These are phyloP conservation scores for Macrophya alboannulata DNA, from an alignment of 2,888 invertebrate genomes.

Conservation along the genomic window DNA sequence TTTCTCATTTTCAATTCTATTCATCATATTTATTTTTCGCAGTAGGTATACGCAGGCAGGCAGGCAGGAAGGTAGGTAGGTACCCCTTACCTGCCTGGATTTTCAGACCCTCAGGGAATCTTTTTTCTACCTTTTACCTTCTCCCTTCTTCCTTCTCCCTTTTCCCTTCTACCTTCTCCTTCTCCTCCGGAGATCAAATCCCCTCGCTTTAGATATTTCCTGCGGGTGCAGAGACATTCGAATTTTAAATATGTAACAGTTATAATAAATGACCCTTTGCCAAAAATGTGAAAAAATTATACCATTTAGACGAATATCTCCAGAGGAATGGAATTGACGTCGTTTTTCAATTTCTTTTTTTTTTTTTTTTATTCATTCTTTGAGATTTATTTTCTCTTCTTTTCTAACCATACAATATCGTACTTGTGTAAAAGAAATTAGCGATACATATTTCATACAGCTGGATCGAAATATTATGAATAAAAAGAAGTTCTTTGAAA, in stretches of 20 bases:
- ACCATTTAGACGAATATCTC: no score
- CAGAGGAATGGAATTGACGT: no score
- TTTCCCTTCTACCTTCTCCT: neutral
- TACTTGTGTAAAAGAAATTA: no score
- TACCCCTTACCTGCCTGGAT: no score
- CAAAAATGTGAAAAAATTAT: no score
- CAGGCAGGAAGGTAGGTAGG: no score
- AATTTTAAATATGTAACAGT: neutral
- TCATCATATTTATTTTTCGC: slow-evolving; percentile 13
- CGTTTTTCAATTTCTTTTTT: neutral
- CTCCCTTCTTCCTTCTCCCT: neutral
- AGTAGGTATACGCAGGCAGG: neutral
- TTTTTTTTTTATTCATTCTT: neutral
- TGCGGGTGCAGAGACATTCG: neutral
- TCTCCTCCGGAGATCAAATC: neutral
- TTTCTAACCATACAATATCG: no score
- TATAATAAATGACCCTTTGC: no score
- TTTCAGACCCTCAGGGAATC: neutral
- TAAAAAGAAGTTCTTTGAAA: no score
- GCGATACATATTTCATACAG: no score
- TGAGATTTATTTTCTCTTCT: no score
- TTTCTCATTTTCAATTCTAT: slow-evolving; percentile 42
- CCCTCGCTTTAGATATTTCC: neutral
- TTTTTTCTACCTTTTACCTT: neutral
- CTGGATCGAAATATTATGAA: no score